Percentiles rank a stretch among this genome's conserved stretches.
Conservation (phyloP, 2,888 invertebrate genomes). For the Isoperla grammatica region DNA sequence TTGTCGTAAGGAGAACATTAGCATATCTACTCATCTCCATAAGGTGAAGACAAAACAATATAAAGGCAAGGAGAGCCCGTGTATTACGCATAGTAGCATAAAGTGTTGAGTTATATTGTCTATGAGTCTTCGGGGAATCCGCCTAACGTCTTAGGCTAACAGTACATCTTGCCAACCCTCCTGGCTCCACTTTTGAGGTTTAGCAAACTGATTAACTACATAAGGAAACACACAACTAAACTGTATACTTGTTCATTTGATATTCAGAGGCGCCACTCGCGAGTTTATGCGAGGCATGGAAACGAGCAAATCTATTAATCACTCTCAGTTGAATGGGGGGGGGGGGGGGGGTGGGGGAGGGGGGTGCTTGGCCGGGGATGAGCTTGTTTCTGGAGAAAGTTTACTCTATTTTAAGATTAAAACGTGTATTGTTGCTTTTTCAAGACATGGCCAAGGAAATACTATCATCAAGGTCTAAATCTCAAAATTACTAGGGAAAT, state of each 20-base stretch:
- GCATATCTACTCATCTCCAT: conserved; percentile 1
- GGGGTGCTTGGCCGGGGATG: no score
- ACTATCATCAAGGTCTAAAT: no score
- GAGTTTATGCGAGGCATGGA: not conserved
- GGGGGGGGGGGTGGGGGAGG: no score
- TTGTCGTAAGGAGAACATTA: not conserved
- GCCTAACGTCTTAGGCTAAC: conserved; percentile 13
- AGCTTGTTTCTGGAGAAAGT: no score
- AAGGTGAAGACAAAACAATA: not conserved
- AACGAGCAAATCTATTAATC: conserved; percentile 12
- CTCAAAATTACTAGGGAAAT: no score
- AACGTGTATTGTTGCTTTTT: no score
- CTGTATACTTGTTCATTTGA: conserved; percentile 27
- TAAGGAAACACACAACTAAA: conserved; percentile 13
- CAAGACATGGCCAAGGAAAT: no score
- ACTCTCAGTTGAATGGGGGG: not conserved
- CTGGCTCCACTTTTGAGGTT: conserved; percentile 16
- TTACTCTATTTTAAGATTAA: no score
- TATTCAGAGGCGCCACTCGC: conserved; percentile 22
- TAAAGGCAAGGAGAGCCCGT: not conserved
- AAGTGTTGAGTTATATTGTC: conserved; percentile 15
- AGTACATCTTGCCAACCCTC: conserved; percentile 13
- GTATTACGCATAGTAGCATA: not conserved
- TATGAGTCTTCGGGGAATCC: conserved; percentile 4
- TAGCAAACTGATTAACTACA: conserved; percentile 14